Evolutionary conservation across 2,888 invertebrate genomes (phyloP).

Genomic region (Hemaris fuciformis): DNA sequence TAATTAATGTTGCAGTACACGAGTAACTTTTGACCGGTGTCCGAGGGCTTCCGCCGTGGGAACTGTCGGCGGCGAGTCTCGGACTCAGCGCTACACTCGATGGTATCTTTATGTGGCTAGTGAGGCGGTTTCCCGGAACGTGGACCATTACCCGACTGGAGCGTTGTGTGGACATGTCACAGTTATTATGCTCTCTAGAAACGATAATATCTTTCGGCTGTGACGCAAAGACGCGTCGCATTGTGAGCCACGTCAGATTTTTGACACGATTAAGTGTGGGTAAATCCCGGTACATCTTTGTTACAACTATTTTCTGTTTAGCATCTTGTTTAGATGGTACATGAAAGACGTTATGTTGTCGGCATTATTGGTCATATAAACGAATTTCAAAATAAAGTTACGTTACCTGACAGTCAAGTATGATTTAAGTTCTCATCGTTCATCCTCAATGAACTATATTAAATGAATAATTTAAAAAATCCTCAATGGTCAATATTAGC

Average conservation of each 20-base stretch:
- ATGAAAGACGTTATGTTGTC: conserved; percentile 1
- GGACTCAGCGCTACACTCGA: conserved; percentile 45
- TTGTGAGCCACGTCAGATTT: conserved; percentile 54
- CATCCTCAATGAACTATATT: too few relatives aligned
- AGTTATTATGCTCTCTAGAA: conserved; percentile 78
- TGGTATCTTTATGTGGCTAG: conserved; percentile 72
- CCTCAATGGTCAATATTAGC: too few relatives aligned
- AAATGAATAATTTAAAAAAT: too few relatives aligned
- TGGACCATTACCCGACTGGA: conserved; percentile 72
- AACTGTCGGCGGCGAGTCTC: conserved; percentile 70
- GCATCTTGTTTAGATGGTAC: background rate
- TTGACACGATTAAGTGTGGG: conserved; percentile 56
- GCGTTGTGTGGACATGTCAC: conserved; percentile 77
- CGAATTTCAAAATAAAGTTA: too few relatives aligned
- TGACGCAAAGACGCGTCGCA: conserved; percentile 60
- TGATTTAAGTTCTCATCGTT: too few relatives aligned
- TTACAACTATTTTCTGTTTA: conserved; percentile 26
- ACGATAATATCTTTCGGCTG: conserved; percentile 73
- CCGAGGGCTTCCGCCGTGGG: conserved; percentile 62
- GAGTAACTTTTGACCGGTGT: conserved; percentile 70
- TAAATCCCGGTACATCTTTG: conserved; percentile 29
- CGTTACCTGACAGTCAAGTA: too few relatives aligned
- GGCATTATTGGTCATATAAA: background rate
- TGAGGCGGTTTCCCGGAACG: conserved; percentile 72
- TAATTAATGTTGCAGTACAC: conserved; percentile 75